These are phyloP conservation scores for Drosophila tropicalis DNA, from an alignment of 1,140 invertebrate species.

Conservation along the genomic window DNA sequence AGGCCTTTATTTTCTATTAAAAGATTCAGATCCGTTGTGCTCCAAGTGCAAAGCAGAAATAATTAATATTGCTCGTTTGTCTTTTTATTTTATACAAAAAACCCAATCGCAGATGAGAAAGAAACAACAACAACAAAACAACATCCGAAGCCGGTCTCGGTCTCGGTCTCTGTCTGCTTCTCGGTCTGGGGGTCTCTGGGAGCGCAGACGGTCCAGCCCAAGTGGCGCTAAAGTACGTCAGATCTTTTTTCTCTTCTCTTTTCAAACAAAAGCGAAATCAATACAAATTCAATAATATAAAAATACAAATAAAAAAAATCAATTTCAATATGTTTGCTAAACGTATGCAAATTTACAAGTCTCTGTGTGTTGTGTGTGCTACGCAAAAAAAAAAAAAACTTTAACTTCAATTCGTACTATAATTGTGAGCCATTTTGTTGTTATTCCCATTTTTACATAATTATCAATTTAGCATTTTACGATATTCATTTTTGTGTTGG, in stretches of 20 bases:
- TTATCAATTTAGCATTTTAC: slow-evolving; percentile 31
- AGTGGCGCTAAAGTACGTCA: slow-evolving; percentile 56
- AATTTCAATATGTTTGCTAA: slow-evolving; percentile 52
- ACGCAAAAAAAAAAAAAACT: slow-evolving; percentile 37
- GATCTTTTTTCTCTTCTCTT: slow-evolving; percentile 18
- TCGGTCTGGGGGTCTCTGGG: slow-evolving; percentile 20
- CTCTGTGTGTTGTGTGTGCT: slow-evolving; percentile 1
- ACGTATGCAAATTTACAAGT: slow-evolving; percentile 48
- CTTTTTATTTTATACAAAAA: slow-evolving; percentile 70
- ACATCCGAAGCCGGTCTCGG: slow-evolving; percentile 63
- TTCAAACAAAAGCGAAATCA: slow-evolving; percentile 38
- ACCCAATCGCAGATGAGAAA: slow-evolving; percentile 71
- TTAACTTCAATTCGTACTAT: not conserved
- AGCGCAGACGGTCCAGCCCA: slow-evolving; percentile 33
- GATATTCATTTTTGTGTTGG: slow-evolving; percentile 23
- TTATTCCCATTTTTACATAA: slow-evolving; percentile 34
- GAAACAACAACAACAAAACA: slow-evolving; percentile 53
- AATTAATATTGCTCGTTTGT: slow-evolving; percentile 75
- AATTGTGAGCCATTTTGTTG: slow-evolving; percentile 14
- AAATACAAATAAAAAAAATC: not conserved
- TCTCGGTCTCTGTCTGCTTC: not conserved
- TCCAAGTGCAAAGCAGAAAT: slow-evolving; percentile 66
- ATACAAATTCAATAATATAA: slow-evolving; percentile 46
- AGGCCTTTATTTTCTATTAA: slow-evolving; percentile 15
- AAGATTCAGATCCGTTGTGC: slow-evolving; percentile 39